Evolutionary conservation across 2,113 vertebrate genomes (phyloP).

Genomic region (Macaca mulatta): DNA sequence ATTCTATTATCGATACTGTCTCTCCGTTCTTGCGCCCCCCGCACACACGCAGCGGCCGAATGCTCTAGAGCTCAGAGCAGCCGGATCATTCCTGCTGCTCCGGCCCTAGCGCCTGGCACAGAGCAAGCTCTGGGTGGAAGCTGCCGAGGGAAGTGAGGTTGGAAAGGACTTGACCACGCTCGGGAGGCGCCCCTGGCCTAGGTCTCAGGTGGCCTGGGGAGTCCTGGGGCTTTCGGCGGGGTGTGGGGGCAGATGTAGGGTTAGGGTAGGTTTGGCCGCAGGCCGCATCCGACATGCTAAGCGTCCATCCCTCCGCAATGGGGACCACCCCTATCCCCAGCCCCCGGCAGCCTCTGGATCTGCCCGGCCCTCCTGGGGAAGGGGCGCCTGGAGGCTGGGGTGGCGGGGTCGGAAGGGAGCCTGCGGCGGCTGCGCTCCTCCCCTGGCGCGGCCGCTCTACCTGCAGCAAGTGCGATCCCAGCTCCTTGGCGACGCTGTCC

Average conservation of each 20-base stretch:
- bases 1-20: rapidly evolving
- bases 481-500: conserved; percentile 93
- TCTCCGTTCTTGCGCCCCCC: not conserved
- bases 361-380: rapidly evolving
- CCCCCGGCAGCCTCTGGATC: too few relatives aligned
- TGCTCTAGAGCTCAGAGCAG: rapidly evolving
- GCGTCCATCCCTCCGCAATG: too few relatives aligned
- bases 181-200: not conserved
- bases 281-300: not conserved
- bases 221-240: too few relatives aligned
- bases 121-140: not conserved
- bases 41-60: not conserved
- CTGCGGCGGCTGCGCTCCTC: rapidly evolving
- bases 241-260: too few relatives aligned
- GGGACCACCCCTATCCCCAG: not conserved
- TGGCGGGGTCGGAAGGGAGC: rapidly evolving
- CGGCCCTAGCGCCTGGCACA: not conserved
- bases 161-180: rapidly evolving
- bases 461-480: conserved; percentile 95
- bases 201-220: too few relatives aligned
- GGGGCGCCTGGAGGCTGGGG: rapidly evolving
- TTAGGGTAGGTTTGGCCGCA: rapidly evolving
- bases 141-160: not conserved
- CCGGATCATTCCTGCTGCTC: not conserved
- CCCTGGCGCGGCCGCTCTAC: conserved; percentile 70